Base-by-base conservation (phyloP, 1,140 invertebrate genomes). In the Chlorops oryzae region DNA sequence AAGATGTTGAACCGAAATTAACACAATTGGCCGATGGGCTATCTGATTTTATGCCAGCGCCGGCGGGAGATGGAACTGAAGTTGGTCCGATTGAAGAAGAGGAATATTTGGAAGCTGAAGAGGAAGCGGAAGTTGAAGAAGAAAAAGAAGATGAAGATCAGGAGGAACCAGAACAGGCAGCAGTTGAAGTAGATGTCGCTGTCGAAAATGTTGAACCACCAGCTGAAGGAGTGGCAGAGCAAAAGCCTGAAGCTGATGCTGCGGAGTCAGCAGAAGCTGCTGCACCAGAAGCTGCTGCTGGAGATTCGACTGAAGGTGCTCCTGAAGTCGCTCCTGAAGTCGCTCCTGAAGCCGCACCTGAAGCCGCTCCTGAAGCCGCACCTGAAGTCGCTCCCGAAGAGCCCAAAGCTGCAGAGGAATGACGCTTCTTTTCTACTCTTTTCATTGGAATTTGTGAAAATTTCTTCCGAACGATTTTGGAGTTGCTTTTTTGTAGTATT, bases 191-290 rank as follows among this genome's bases (percentile, higher is more conserved):
- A 57, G 67, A 65, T 70, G 65, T 63, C 63, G 65, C 72, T 65
- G 66, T 64, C 62, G 65, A 58, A 58, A 65, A 72, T 17, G 61
- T 56, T 61, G 65, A 65, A 62, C 65, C 65, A 54, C 63, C 65
- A 65, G 69, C 65, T 13, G 4, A 17, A 4, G 13, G 28, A 17
- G n/a, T 25, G 6, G 38, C 54, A 10, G 39, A 53, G 25, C 23
- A 37, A 22, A 41, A 5, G n/a, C 15, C 50, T 20, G 13, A 24
- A 9, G 39, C 21, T 22, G 49, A 5, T n/a, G 13, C 50, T 17
- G 13, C 24, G 7, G 28, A 21, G 27, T n/a, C n/a, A n/a, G 39
- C 25, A 13, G 13, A 47, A 18, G 34, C 48, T 2, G 28, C 28
- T 9, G 28, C 28, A 32, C 28, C 28, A 9, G 28, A 32, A 32